These are phyloP conservation scores for Salvator merianae DNA, from an alignment of 2,113 vertebrate species.

Conservation along the genomic window DNA sequence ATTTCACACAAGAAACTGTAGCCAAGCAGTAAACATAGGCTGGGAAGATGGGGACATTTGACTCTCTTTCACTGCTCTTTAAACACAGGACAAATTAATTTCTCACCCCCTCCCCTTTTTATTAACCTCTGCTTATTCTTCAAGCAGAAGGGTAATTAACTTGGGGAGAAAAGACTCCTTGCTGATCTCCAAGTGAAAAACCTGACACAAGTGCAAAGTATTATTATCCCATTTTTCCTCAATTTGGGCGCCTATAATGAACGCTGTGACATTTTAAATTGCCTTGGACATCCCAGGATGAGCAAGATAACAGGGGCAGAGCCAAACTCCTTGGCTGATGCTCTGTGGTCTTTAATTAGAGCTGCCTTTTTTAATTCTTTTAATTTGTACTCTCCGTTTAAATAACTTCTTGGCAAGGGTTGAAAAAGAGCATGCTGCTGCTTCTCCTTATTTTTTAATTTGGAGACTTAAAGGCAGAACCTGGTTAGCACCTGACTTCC, in stretches of 20 bases:
- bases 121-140: not conserved
- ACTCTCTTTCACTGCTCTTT: not conserved
- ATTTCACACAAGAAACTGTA: no score
- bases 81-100: not conserved
- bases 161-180: not conserved
- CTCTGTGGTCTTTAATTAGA: constrained; percentile 65
- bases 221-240: constrained; percentile 19
- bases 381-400: constrained; percentile 71
- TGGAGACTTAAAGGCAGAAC: constrained; percentile 63
- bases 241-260: constrained; percentile 50
- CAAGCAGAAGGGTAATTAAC: not conserved
- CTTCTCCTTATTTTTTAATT: constrained; percentile 30
- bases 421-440: constrained; percentile 55
- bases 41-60: not conserved
- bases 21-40: not conserved
- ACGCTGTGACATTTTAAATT: constrained; percentile 23
- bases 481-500: constrained; percentile 50
- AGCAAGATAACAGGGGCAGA: constrained; percentile 67
- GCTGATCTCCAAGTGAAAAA: not conserved
- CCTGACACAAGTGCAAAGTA: not conserved
- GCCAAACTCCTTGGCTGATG: constrained; percentile 36
- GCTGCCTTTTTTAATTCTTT: constrained; percentile 68
- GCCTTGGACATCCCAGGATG: constrained; percentile 48
- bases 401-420: constrained; percentile 68
- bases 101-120: not conserved